Conservation (phyloP, 2,888 invertebrate species). For the Apotomis betuletana region DNA sequence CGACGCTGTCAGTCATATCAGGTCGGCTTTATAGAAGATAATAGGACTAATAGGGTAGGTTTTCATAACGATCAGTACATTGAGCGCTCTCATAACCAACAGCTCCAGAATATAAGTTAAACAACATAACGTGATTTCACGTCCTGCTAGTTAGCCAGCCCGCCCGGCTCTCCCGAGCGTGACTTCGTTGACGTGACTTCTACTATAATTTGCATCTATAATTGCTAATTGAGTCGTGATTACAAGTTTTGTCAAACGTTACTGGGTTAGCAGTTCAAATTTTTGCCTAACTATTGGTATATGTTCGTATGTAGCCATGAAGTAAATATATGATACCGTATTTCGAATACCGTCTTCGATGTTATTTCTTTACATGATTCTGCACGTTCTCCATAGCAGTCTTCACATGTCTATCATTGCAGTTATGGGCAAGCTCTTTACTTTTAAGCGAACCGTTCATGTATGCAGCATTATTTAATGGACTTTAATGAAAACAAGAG, state of each 20-base stretch:
- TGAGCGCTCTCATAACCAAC: not conserved
- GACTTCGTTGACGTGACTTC: constrained; percentile 1
- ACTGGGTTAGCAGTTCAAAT: not conserved
- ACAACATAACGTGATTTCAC: not conserved
- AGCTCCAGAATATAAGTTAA: not conserved
- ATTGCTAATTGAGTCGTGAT: not conserved
- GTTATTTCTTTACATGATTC: not conserved
- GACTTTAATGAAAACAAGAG: too few species aligned
- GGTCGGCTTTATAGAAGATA: too few species aligned
- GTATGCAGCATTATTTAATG: too few species aligned
- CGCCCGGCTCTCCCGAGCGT: not conserved
- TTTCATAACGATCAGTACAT: not conserved
- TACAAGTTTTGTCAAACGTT: not conserved
- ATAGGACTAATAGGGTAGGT: not conserved
- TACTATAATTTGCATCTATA: not conserved
- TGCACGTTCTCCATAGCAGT: not conserved
- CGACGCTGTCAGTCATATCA: too few species aligned
- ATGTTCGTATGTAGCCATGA: too few species aligned
- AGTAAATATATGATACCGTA: too few species aligned
- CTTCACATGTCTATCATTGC: too few species aligned
- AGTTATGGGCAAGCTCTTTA: too few species aligned
- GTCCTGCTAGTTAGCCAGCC: not conserved
- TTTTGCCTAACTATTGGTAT: not conserved
- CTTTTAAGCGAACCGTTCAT: too few species aligned
- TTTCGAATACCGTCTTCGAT: too few species aligned